Conservation (phyloP, 2,888 invertebrate species). For the Pammene fasciana region DNA sequence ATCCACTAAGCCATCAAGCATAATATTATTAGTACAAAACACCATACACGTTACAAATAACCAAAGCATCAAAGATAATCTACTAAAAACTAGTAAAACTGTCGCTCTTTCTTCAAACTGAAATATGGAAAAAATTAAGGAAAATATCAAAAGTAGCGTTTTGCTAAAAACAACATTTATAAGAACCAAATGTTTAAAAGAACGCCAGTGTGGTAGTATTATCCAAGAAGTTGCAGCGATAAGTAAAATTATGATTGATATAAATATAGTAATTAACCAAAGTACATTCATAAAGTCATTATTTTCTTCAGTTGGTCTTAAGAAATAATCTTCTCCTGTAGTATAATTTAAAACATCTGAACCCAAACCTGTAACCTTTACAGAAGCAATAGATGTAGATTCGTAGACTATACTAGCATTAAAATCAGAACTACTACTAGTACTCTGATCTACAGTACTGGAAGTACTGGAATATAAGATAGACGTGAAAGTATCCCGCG, state of each 20-base stretch:
- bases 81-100: not conserved
- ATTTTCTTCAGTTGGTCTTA: not conserved
- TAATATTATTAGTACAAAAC: constrained; percentile 9
- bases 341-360: not conserved
- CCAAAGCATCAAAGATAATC: constrained; percentile 18
- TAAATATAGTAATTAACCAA: not conserved
- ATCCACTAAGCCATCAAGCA: not conserved
- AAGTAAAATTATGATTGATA: not conserved
- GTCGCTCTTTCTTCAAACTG: not conserved
- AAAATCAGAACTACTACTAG: not conserved
- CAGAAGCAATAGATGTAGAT: not conserved
- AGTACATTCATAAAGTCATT: not conserved
- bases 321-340: not conserved
- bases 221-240: constrained; percentile 12
- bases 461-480: not conserved
- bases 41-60: constrained; percentile 5
- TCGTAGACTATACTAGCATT: not conserved
- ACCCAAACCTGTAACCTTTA: not conserved
- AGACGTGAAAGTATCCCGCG: not conserved
- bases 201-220: constrained; percentile 3
- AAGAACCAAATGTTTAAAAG: constrained; percentile 4
- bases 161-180: constrained; percentile 16
- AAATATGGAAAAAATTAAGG: not conserved
- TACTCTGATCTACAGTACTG: not conserved
- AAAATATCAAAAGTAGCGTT: not conserved